These are phyloP conservation scores for Argentina silus DNA, from an alignment of 2,797 vertebrate species.

Conservation along the genomic window DNA sequence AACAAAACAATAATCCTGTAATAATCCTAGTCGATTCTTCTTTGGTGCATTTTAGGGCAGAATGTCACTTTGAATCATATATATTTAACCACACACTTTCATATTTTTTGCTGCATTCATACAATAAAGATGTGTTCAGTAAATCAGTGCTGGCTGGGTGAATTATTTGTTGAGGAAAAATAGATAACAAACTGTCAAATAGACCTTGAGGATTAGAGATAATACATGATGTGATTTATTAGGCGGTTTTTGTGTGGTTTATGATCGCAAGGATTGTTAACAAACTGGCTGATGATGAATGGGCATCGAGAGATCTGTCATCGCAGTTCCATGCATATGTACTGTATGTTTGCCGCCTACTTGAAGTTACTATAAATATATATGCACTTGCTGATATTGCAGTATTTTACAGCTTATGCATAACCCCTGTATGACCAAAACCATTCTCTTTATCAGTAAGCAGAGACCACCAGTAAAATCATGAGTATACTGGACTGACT, in stretches of 20 bases:
- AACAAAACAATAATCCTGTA: neutral
- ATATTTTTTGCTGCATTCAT: neutral
- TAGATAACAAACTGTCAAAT: neutral
- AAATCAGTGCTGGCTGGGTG: neutral
- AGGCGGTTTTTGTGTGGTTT: too few species aligned
- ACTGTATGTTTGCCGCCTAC: too few species aligned
- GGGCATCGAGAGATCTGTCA: too few species aligned
- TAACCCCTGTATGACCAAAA: neutral
- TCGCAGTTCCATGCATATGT: too few species aligned
- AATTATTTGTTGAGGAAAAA: neutral
- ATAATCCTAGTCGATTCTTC: neutral
- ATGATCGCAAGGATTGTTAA: too few species aligned
- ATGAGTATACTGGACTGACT: constrained; percentile 41
- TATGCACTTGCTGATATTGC: neutral
- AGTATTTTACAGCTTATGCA: neutral
- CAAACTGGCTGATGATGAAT: too few species aligned
- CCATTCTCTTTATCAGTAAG: constrained; percentile 19
- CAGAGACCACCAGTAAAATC: constrained; percentile 45
- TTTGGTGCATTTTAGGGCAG: neutral
- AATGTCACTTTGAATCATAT: constrained; percentile 6
- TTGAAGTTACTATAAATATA: too few species aligned
- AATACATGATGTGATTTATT: too few species aligned
- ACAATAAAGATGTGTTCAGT: neutral
- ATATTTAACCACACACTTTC: neutral
- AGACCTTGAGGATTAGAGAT: too few species aligned